A percentile compares a stretch with the other conserved stretches of the same genome.
These are phyloP conservation scores for Pseudocheirus occidentalis DNA, from an alignment of 2,797 vertebrate species.

Conservation along the genomic window DNA sequence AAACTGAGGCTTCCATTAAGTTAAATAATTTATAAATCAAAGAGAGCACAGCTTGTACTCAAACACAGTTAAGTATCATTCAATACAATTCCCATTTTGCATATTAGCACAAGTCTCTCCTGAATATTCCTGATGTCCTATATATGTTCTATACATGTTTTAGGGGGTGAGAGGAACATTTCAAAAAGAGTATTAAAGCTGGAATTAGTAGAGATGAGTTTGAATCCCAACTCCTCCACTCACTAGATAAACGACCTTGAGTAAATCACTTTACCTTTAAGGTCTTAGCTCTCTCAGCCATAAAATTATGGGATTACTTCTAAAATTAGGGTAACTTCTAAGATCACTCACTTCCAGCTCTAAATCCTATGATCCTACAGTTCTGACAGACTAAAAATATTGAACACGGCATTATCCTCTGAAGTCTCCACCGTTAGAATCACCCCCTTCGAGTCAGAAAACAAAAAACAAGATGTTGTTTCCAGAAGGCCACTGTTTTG, in stretches of 20 bases:
- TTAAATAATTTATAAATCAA: slow-evolving; percentile 5
- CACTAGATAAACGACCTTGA: background rate
- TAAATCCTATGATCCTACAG: background rate
- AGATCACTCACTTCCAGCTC: background rate
- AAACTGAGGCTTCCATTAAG: background rate
- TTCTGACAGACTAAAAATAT: background rate
- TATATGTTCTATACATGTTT: background rate
- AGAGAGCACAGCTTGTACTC: background rate
- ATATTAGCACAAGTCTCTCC: background rate
- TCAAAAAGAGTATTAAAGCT: background rate
- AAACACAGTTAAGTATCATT: background rate
- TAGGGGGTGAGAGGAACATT: background rate
- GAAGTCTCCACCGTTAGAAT: background rate
- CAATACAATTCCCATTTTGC: background rate
- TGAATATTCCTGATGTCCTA: background rate
- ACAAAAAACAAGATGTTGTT: background rate
- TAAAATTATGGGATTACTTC: background rate
- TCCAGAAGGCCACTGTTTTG: background rate
- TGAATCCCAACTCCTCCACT: background rate
- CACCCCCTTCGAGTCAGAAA: background rate
- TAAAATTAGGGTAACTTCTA: background rate
- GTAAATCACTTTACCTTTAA: background rate
- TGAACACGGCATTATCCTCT: background rate
- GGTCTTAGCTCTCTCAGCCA: background rate
- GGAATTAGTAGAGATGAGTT: background rate